Evolutionary conservation across 2,888 invertebrate genomes (phyloP).

Genomic region (Nomada ruficornis): DNA sequence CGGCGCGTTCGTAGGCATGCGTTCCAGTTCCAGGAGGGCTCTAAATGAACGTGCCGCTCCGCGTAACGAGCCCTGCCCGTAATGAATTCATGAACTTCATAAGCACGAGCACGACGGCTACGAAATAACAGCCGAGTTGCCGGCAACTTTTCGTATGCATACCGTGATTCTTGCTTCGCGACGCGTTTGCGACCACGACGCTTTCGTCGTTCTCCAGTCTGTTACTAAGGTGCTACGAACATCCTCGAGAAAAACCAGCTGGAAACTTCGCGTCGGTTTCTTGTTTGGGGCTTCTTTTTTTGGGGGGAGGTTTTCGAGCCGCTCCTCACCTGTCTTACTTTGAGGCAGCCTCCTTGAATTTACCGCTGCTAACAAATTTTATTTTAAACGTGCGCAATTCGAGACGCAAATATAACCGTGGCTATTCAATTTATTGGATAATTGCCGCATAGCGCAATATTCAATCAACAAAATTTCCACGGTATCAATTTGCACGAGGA

Average conservation of each 20-base stretch:
- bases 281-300: not conserved
- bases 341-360: not conserved
- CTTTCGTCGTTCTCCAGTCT: not conserved
- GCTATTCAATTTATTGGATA: too few species aligned
- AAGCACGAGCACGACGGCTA: conserved; percentile 55
- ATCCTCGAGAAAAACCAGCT: not conserved
- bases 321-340: not conserved
- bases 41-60: conserved; percentile 58
- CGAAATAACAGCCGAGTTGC: conserved; percentile 61
- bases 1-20: conserved; percentile 26
- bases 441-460: too few species aligned
- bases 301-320: too few species aligned
- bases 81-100: conserved; percentile 72
- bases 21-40: conserved; percentile 47
- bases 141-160: conserved; percentile 67
- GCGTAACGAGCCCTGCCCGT: conserved; percentile 62
- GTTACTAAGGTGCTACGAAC: not conserved
- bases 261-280: not conserved
- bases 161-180: conserved; percentile 37
- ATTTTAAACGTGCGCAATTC: too few species aligned
- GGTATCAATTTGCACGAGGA: too few species aligned
- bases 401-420: too few species aligned
- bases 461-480: too few species aligned
- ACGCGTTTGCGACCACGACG: conserved; percentile 1
- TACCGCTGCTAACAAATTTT: not conserved